These are phyloP conservation scores for Coendou prehensilis DNA, from an alignment of 2,797 vertebrate genomes.

Conservation along the genomic window DNA sequence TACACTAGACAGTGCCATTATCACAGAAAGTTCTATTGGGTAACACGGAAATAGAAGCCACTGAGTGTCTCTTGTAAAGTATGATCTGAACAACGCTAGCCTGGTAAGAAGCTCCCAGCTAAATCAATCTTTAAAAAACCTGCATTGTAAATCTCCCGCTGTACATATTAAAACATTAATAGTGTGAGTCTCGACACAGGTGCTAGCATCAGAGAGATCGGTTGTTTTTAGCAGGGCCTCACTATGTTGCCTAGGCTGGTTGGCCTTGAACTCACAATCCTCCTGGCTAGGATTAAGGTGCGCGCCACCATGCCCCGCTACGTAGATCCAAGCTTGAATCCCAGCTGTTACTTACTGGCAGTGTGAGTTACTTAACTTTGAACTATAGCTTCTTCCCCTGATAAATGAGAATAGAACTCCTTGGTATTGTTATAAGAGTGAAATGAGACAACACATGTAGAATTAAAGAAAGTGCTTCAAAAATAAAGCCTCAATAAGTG, in stretches of 20 bases:
- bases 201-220: neutral
- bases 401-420: neutral
- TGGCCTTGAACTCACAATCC: neutral
- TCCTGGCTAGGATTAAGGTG: neutral
- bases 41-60: neutral
- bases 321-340: neutral
- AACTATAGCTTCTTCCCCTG: neutral
- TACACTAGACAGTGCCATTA: neutral
- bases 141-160: neutral
- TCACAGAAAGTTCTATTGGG: neutral
- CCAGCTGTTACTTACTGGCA: neutral
- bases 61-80: neutral
- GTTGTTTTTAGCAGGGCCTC: neutral
- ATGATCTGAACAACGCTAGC: neutral
- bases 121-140: neutral
- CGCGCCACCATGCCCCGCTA: neutral
- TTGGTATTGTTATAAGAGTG: neutral
- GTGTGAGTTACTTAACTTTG: neutral
- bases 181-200: neutral
- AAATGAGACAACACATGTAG: neutral
- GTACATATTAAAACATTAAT: neutral
- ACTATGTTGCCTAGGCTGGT: neutral
- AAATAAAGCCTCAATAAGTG: neutral
- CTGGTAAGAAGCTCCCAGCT: neutral
- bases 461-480: conserved; percentile 31